A percentile compares a stretch with the other conserved stretches of the same genome.
Conservation (phyloP, 2,113 vertebrate species). For the Chionomys nivalis region DNA sequence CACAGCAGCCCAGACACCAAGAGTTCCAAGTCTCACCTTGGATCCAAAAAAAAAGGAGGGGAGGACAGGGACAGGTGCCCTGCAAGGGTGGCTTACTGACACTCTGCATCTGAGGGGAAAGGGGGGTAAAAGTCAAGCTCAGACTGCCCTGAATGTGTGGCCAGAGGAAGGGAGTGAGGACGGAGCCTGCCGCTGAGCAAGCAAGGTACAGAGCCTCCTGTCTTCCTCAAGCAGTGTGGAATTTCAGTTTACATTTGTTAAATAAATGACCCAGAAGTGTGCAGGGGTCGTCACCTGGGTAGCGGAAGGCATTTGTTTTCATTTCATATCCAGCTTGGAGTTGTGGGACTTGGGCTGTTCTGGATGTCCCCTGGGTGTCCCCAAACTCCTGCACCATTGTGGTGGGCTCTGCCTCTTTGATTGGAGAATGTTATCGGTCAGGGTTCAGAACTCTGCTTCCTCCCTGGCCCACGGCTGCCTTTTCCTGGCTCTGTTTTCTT, state of each 20-base stretch:
- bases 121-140: accelerated
- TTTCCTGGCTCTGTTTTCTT: constrained; percentile 55
- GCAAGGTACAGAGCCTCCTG: background rate
- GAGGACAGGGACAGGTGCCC: background rate
- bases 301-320: background rate
- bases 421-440: background rate
- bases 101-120: background rate
- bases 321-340: background rate
- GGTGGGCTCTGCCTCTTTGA: background rate
- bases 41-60: no score
- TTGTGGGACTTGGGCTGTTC: background rate
- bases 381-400: background rate
- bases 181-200: no score
- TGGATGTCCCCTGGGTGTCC: background rate
- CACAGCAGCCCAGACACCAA: background rate
- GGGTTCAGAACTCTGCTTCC: constrained; percentile 43
- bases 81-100: accelerated
- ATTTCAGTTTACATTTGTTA: background rate
- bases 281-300: background rate
- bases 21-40: accelerated
- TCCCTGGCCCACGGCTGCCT: background rate
- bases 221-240: background rate
- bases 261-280: background rate
- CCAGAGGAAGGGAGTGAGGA: background rate
- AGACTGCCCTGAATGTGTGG: background rate